These are phyloP conservation scores for Alligator sinensis DNA, from an alignment of 2,113 vertebrate genomes.

Conservation along the genomic window DNA sequence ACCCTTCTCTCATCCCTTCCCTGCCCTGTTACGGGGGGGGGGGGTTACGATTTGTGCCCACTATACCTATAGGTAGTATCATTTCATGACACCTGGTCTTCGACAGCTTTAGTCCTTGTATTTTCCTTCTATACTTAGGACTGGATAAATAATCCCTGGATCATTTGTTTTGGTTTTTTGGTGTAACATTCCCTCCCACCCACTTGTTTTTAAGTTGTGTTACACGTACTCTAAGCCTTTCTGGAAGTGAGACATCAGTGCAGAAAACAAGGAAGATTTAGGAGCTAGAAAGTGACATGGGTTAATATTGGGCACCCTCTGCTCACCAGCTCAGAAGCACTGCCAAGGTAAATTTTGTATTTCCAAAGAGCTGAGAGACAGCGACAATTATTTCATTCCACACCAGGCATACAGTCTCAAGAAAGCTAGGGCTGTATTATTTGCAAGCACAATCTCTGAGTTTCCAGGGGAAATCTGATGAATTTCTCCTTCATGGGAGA, in stretches of 20 bases:
- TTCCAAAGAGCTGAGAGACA: conserved; percentile 14
- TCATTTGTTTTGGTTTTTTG: background rate
- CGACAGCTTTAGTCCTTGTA: too few relatives aligned
- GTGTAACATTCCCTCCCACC: too few relatives aligned
- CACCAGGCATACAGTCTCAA: conserved; percentile 24
- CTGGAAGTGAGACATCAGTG: background rate
- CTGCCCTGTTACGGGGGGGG: too few relatives aligned
- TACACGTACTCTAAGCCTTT: background rate
- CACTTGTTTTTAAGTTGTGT: background rate
- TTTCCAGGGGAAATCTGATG: conserved; percentile 50
- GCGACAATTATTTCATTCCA: background rate
- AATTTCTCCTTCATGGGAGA: background rate
- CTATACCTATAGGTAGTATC: too few relatives aligned
- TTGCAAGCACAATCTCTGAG: conserved; percentile 44
- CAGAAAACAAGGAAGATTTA: background rate
- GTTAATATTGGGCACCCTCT: background rate
- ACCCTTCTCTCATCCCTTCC: too few relatives aligned
- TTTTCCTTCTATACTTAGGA: background rate
- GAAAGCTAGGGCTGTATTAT: conserved; percentile 35
- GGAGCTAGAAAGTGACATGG: background rate
- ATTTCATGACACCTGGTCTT: too few relatives aligned
- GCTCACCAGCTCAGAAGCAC: background rate
- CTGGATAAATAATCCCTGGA: rapidly evolving
- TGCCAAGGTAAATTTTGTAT: conserved; percentile 23
- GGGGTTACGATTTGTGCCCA: too few relatives aligned